Evolutionary conservation across 2,888 invertebrate species (phyloP), one percentile per base, ranked within the genome.

Genomic region (Ochlodes sylvanus): DNA sequence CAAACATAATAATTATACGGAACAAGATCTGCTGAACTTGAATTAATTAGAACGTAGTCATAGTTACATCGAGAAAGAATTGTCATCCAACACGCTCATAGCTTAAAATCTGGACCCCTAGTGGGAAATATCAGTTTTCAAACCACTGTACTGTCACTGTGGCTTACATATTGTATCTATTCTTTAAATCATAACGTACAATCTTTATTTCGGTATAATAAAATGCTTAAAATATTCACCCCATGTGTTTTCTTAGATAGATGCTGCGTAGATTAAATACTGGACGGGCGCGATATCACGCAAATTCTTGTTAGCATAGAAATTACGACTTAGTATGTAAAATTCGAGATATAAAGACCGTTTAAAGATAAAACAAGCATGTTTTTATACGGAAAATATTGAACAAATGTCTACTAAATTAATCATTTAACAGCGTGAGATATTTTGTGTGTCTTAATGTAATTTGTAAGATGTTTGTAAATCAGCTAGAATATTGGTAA

Each of bases 271-370:
- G 77, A 78, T 80, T 81, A 41, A 58, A 34, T 55, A 55, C 34
- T 55, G 34, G 55, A 58, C 79, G 80, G 79, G 81, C 78, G 75
- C 77, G 83, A 82, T 83, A 82, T 79, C 80, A 76, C 70, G 76
- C 68, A 77, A 76, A 75, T 79, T 74, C 83, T 84, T 79, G 81
- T 85, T 84, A 83, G 82, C 83, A 83, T 84, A 83, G 79, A 82
- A 83, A 83, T 83, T 80, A 77, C 76, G 65, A 75, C 77, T 73
- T 72, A 74, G 75, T 65, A 56, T 65, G 58, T 58, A 58, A 58
- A 65, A 50, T 65, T 58, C 27, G 50, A 65, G 65, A 65, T 58
- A 57, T 19, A 54, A 9, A 65, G 21, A 12, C 50, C 57, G 64
- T 57, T 5, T 65, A 57, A 44, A 56, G 64, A 65, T 65, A 65